A percentile compares a stretch with the other conserved stretches of the same genome.
Evolutionary conservation across 2,113 vertebrate genomes (phyloP).

Genomic region (Sitta europaea): DNA sequence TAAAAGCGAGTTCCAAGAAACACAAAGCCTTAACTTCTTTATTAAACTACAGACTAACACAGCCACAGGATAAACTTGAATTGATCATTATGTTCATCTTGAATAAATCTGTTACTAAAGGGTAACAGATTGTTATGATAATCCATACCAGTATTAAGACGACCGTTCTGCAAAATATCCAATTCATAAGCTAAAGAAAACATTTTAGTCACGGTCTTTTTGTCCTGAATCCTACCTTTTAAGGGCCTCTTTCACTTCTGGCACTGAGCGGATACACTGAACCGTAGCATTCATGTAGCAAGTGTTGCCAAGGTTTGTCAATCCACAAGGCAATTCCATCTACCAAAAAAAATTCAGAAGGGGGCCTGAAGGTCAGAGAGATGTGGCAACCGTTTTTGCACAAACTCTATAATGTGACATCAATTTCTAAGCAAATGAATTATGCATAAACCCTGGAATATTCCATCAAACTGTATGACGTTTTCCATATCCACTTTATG

Average conservation of each 20-base stretch:
- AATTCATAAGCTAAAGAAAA: neutral
- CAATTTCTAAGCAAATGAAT: neutral
- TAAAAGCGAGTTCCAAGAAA: neutral
- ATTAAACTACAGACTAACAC: neutral
- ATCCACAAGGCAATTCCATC: slow-evolving; percentile 97
- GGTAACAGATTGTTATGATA: neutral
- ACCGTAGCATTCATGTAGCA: slow-evolving; percentile 99
- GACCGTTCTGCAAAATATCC: neutral
- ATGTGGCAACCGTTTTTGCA: neutral
- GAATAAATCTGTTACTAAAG: neutral
- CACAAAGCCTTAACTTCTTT: neutral
- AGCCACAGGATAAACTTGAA: neutral
- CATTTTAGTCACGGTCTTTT: neutral
- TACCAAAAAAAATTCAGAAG: slow-evolving; percentile 57
- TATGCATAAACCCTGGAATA: neutral
- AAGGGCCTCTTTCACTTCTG: slow-evolving; percentile 92
- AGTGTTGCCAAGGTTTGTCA: slow-evolving; percentile 97
- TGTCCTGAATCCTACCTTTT: slow-evolving; percentile 78
- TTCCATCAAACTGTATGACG: neutral
- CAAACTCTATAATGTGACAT: neutral
- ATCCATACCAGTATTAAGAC: neutral
- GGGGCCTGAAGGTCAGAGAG: neutral
- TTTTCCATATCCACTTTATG: neutral
- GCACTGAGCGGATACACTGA: slow-evolving; percentile 97
- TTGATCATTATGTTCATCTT: fast-evolving